Evolutionary conservation across 2,888 invertebrate genomes (phyloP).

Genomic region (Callyntrura sp.): DNA sequence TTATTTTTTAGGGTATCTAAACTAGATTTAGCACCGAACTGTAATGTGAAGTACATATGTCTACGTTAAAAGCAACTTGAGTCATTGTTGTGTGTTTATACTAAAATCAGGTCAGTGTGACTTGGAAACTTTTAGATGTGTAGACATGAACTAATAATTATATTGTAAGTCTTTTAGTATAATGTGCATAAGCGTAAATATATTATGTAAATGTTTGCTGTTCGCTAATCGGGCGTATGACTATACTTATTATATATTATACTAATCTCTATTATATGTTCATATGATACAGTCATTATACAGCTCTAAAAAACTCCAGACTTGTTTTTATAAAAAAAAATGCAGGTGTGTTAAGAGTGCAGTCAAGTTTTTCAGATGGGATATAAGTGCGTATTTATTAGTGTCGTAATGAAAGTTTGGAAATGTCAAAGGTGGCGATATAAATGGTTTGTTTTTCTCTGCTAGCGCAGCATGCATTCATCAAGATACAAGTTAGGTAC

Average conservation of each 20-base stretch:
- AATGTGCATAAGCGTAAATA: neutral
- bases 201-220: neutral
- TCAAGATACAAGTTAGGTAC: neutral
- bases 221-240: neutral
- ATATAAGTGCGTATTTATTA: conserved; percentile 37
- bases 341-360: neutral
- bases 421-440: conserved; percentile 34
- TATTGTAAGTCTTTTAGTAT: neutral
- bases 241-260: neutral
- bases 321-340: neutral
- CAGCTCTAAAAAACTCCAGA: neutral
- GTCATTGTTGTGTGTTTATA: conserved; percentile 64
- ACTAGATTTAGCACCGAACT: neutral
- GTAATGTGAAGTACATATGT: neutral
- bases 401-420: conserved; percentile 7
- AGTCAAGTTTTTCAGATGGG: neutral
- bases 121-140: neutral
- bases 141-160: neutral
- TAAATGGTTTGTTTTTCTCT: conserved; percentile 33
- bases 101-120: conserved; percentile 3
- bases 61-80: conserved; percentile 8
- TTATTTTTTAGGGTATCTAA: conserved; percentile 3
- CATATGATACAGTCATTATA: neutral
- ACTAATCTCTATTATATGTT: neutral
- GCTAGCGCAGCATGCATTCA: neutral